phyloP scores from a whole-genome alignment of 2,113 vertebrate species.

The Osmerus eperlanus region DNA sequence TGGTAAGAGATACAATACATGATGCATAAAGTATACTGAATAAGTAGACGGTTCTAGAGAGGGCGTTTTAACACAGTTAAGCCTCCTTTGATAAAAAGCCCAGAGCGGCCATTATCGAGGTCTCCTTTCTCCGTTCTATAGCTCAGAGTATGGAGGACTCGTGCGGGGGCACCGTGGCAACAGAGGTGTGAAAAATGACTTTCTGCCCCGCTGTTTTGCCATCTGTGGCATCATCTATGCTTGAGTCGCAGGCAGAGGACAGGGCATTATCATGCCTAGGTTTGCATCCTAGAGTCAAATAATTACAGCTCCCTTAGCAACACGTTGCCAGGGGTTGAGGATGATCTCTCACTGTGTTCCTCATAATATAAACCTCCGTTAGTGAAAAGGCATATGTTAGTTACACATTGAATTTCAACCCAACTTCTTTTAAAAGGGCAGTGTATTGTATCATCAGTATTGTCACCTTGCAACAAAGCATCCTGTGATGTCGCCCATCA shows the following conservation, averaged over 20 bases:
- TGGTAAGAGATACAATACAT: background rate
- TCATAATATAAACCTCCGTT: background rate
- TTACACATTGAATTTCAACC: no score
- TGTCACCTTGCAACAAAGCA: no score
- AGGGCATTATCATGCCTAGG: conserved; percentile 24
- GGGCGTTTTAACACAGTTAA: background rate
- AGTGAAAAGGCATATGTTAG: no score
- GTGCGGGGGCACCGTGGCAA: conserved; percentile 48
- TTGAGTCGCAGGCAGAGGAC: conserved; percentile 33
- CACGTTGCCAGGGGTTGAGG: background rate
- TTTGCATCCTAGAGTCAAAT: conserved; percentile 3
- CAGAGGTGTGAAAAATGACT: conserved; percentile 45
- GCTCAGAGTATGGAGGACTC: conserved; percentile 31
- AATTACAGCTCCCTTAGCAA: background rate
- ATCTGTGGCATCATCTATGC: conserved; percentile 54
- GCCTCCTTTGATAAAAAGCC: background rate
- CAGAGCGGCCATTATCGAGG: background rate
- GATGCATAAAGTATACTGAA: no score
- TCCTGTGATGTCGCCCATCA: no score
- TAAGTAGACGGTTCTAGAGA: background rate
- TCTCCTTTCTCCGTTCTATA: background rate
- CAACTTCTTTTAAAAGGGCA: no score
- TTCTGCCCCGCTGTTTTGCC: conserved; percentile 54
- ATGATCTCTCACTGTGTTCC: background rate
- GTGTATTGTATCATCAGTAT: no score